Conservation (phyloP, 2,113 vertebrate species). For the Cyphomyrus discorhynchus region DNA sequence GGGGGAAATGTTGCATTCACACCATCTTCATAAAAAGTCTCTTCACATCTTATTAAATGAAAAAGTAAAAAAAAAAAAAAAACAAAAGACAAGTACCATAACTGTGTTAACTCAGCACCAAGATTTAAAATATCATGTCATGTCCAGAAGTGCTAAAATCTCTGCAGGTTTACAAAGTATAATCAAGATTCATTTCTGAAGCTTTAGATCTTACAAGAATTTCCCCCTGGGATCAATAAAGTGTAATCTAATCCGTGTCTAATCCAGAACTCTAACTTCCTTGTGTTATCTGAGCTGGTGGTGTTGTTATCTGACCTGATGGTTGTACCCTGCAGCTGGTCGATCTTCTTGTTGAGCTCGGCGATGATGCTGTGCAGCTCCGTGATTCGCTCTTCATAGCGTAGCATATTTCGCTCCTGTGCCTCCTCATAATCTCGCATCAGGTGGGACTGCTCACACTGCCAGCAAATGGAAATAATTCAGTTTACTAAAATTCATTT, state of each 20-base stretch:
- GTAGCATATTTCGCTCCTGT: slow-evolving; percentile 69
- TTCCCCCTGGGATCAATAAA: neutral
- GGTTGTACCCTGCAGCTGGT: slow-evolving; percentile 68
- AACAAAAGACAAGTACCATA: neutral
- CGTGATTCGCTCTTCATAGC: slow-evolving; percentile 77
- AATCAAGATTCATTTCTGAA: neutral
- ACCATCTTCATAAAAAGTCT: neutral
- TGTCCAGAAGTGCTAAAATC: neutral
- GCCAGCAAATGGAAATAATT: neutral
- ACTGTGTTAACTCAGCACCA: neutral
- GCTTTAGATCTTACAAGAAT: neutral
- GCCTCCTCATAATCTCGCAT: slow-evolving; percentile 77
- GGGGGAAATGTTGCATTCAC: neutral
- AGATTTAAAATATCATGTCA: neutral
- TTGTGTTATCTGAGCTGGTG: neutral
- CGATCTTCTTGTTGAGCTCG: slow-evolving; percentile 80
- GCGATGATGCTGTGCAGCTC: slow-evolving; percentile 81
- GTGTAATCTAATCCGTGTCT: neutral
- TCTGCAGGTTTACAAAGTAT: neutral
- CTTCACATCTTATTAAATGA: neutral
- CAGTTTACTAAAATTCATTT: neutral
- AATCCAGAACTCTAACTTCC: neutral
- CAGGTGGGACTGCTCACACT: slow-evolving; percentile 78
- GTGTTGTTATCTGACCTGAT: slow-evolving; percentile 58
- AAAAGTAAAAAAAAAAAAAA: neutral